Base-by-base conservation (phyloP, 1,140 invertebrate genomes). In the Chironomus striatipennis region DNA sequence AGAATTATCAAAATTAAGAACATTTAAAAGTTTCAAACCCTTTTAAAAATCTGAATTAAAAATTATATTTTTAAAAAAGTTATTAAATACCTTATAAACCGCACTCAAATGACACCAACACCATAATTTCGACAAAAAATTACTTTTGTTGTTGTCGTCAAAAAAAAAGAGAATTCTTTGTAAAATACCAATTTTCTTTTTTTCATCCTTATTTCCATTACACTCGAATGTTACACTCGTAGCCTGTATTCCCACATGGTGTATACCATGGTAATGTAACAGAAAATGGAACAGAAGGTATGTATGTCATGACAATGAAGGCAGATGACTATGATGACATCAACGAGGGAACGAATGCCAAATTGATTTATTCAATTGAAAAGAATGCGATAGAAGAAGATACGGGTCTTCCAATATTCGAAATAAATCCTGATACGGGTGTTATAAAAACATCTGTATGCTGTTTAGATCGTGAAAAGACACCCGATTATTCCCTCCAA, bases 311-410 rank as follows among this genome's bases (percentile, higher is more conserved):
- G 89, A 90, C 87, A 64, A 90, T 90, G 85, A 87, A 85, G 57
- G 89, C 90, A 42, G 85, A 87, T 34, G 89, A 90, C 79, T 89
- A 90, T 78, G 89, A 90, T 79, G 90, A 90, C 80, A 88, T 89
- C 65, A 85, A 85, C 76, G 88, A 89, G 81, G 87, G 86, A 70
- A 86, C 84, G 42, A 88, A 89, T 79, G 88, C 88, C 73, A 86
- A 86, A 77, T 80, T 88, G 65, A 87, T 87, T 73, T 87, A 88
- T 77, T 87, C 87, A 74, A 88, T 90, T 77, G 89, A 90, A 81
- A 89, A 89, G 83, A 91, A 89, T 78, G 88, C 89, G 75, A 88
- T 89, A 76, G 88, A 89, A 78, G 88, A 89, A 79, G 85, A 85
- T 74, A 87, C 86, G 34, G 87, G 87, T 4, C 84, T 85, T 77